A percentile compares a stretch with the other conserved stretches of the same genome.
These are phyloP conservation scores for Autographa gamma DNA, from an alignment of 2,888 invertebrate genomes.

Conservation along the genomic window DNA sequence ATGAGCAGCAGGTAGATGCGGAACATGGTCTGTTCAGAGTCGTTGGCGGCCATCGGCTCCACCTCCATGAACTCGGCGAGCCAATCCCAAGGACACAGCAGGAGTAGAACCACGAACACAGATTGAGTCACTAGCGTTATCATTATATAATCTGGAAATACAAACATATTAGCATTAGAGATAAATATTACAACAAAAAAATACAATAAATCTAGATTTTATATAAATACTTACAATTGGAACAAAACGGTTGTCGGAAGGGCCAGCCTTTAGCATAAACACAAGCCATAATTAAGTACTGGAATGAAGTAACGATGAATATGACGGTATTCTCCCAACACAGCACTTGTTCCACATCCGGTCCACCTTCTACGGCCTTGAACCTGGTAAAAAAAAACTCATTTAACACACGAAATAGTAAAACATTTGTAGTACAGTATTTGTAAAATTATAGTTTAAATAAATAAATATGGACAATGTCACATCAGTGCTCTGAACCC, in stretches of 20 bases:
- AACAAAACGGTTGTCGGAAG: constrained; percentile 91
- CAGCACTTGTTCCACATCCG: constrained; percentile 87
- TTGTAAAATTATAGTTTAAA: too few relatives aligned
- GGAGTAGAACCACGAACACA: constrained; percentile 87
- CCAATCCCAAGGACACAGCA: constrained; percentile 87
- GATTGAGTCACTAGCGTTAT: constrained; percentile 87
- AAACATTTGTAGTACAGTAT: too few relatives aligned
- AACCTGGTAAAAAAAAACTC: constrained; percentile 74
- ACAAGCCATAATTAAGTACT: constrained; percentile 93
- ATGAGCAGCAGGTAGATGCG: constrained; percentile 88
- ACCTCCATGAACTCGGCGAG: constrained; percentile 89
- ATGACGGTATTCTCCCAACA: constrained; percentile 95
- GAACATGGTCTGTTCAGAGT: constrained; percentile 83
- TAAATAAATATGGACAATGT: too few relatives aligned
- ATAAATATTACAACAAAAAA: constrained; percentile 18
- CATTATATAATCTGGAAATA: constrained; percentile 89
- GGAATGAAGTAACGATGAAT: constrained; percentile 93
- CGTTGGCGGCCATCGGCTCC: constrained; percentile 70
- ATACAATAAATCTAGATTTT: neutral
- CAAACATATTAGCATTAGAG: constrained; percentile 22
- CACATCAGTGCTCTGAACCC: too few relatives aligned
- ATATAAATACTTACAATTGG: constrained; percentile 86
- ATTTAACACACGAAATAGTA: too few relatives aligned
- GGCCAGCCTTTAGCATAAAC: constrained; percentile 95
- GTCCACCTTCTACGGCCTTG: constrained; percentile 78